phyloP scores from a whole-genome alignment of 1,140 invertebrate species.

The Thaumatotibia leucotreta region DNA sequence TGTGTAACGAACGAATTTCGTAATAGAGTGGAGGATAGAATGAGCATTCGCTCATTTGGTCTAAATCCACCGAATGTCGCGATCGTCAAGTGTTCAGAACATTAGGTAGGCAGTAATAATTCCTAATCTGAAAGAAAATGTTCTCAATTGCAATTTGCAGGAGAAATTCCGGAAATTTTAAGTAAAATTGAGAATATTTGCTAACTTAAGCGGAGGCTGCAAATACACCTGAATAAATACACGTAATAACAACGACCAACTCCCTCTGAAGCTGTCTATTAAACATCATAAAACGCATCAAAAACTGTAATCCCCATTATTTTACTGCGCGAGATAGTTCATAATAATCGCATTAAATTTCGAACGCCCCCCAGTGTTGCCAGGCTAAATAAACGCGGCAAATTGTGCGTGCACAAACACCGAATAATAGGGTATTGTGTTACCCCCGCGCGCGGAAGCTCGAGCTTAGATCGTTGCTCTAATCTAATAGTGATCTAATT shows the following conservation, averaged over 20 bases:
- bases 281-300: constrained; percentile 3
- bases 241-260: background rate
- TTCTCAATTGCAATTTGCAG: too few relatives aligned
- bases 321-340: constrained; percentile 21
- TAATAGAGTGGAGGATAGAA: too few relatives aligned
- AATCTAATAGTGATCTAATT: constrained; percentile 16
- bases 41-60: too few relatives aligned
- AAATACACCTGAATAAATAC: constrained; percentile 1
- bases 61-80: too few relatives aligned
- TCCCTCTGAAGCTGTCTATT: background rate
- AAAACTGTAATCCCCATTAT: constrained; percentile 9
- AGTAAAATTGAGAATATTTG: background rate
- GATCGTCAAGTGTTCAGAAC: too few relatives aligned
- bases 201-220: background rate
- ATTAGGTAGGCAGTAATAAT: too few relatives aligned
- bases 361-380: constrained; percentile 43
- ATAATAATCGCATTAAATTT: constrained; percentile 52
- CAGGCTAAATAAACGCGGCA: constrained; percentile 55
- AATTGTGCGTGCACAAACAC: constrained; percentile 72
- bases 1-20: too few relatives aligned
- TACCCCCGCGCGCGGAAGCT: constrained; percentile 33
- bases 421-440: constrained; percentile 66
- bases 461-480: constrained; percentile 38
- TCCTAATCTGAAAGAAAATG: too few relatives aligned
- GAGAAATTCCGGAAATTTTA: too few relatives aligned